These are phyloP conservation scores for Phrynocephalus guinanensis DNA, from an alignment of 2,797 vertebrate genomes.

Conservation along the genomic window DNA sequence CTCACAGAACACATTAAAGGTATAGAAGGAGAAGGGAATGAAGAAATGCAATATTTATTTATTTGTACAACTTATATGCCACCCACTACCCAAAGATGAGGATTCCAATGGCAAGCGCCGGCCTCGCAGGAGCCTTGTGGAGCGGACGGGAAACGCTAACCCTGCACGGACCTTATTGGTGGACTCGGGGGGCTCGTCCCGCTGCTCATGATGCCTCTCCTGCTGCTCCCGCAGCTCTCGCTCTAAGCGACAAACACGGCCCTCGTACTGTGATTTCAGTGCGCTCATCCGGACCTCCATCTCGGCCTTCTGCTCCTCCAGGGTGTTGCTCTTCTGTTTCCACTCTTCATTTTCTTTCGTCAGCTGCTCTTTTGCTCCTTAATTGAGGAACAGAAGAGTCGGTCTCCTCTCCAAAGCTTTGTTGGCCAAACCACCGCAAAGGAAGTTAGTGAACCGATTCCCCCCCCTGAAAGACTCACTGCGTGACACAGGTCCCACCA, in stretches of 20 bases:
- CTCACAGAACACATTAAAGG: background rate
- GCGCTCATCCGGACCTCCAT: constrained; percentile 93
- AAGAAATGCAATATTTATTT: background rate
- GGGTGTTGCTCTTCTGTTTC: constrained; percentile 81
- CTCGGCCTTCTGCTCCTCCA: constrained; percentile 91
- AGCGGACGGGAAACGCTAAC: background rate
- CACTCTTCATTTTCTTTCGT: constrained; percentile 93
- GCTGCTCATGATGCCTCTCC: constrained; percentile 91
- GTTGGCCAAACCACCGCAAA: background rate
- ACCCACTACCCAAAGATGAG: too few relatives aligned
- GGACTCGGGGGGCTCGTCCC: constrained; percentile 89
- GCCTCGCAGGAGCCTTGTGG: background rate
- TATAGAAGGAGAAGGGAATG: background rate
- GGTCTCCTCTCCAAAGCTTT: background rate
- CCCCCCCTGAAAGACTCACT: background rate
- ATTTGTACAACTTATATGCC: too few relatives aligned
- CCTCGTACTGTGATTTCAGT: constrained; percentile 96
- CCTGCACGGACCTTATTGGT: constrained; percentile 81
- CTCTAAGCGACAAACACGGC: constrained; percentile 92
- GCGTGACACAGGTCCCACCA: background rate
- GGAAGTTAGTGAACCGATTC: background rate
- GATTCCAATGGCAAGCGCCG: background rate
- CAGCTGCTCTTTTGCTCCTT: constrained; percentile 89
- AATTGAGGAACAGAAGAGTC: constrained; percentile 14
- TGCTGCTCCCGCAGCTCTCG: constrained; percentile 93